phyloP scores from a whole-genome alignment of 2,113 vertebrate genomes.

The Actinemys pallida region DNA sequence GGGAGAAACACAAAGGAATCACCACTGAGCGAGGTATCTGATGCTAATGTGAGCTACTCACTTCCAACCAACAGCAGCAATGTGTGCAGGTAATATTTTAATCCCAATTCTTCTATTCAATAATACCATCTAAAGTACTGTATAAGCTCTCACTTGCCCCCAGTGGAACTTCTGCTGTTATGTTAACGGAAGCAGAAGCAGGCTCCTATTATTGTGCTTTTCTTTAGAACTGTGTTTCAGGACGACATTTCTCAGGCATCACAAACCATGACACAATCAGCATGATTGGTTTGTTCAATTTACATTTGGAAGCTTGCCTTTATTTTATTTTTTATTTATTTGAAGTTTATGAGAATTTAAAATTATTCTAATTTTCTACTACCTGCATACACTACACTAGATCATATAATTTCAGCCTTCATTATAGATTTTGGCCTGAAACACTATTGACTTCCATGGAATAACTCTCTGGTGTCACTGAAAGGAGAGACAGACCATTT shows the following conservation, averaged over 20 bases:
- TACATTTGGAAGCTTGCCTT: slow-evolving; percentile 11
- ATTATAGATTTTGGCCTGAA: slow-evolving; percentile 24
- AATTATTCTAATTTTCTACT: slow-evolving; percentile 32
- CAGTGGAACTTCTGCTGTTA: not conserved
- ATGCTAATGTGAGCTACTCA: not conserved
- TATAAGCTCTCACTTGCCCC: not conserved
- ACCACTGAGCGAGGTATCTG: not conserved
- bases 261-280: not conserved
- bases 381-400: not conserved
- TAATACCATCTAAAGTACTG: not conserved
- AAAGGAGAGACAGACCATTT: not conserved
- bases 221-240: not conserved
- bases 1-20: not conserved
- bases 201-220: not conserved
- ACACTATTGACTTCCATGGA: not conserved
- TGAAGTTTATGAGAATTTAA: not conserved
- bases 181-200: not conserved
- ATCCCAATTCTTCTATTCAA: not conserved
- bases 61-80: not conserved
- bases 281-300: not conserved
- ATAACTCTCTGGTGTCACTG: not conserved
- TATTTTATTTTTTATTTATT: not conserved
- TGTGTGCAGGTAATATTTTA: not conserved
- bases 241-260: slow-evolving; percentile 4
- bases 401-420: slow-evolving; percentile 42